These are phyloP conservation scores for Sphaeramia orbicularis DNA, from an alignment of 2,797 vertebrate genomes.

Conservation along the genomic window DNA sequence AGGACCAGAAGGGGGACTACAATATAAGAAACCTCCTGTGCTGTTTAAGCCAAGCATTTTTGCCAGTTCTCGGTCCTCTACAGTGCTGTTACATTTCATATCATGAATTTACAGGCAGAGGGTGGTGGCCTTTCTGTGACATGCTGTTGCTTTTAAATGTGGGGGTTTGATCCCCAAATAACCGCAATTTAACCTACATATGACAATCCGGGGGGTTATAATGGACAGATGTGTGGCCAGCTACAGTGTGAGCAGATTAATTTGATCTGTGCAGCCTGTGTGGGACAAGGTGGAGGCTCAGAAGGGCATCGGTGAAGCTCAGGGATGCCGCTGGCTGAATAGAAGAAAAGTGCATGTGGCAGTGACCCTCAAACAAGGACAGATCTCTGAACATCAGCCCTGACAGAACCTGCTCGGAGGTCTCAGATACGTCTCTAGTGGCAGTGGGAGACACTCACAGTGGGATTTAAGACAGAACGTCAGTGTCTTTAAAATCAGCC, in stretches of 20 bases:
- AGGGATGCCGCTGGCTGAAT: constrained; percentile 23
- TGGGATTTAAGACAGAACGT: not conserved
- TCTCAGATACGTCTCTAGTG: not conserved
- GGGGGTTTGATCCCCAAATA: constrained; percentile 8
- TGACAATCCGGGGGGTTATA: constrained; percentile 32
- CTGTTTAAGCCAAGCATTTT: constrained; percentile 38
- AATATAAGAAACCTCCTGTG: constrained; percentile 36
- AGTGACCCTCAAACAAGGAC: constrained; percentile 37
- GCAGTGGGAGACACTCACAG: constrained; percentile 1
- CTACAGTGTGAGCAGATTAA: constrained; percentile 52
- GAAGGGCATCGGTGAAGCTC: constrained; percentile 34
- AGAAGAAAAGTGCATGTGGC: constrained; percentile 13
- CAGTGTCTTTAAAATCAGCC: constrained; percentile 1
- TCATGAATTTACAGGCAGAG: not conserved
- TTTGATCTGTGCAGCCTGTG: constrained; percentile 35
- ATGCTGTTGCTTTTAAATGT: not conserved
- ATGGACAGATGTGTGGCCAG: constrained; percentile 57
- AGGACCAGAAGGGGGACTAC: constrained; percentile 26
- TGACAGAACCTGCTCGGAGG: constrained; percentile 1
- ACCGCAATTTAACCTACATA: constrained; percentile 42
- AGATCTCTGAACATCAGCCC: not conserved
- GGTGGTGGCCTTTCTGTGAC: constrained; percentile 23
- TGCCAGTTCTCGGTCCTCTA: constrained; percentile 17
- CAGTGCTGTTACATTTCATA: not conserved
- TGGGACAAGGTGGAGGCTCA: constrained; percentile 42